Conservation (phyloP, 2,888 invertebrate species). For the Lycaena phlaeas region DNA sequence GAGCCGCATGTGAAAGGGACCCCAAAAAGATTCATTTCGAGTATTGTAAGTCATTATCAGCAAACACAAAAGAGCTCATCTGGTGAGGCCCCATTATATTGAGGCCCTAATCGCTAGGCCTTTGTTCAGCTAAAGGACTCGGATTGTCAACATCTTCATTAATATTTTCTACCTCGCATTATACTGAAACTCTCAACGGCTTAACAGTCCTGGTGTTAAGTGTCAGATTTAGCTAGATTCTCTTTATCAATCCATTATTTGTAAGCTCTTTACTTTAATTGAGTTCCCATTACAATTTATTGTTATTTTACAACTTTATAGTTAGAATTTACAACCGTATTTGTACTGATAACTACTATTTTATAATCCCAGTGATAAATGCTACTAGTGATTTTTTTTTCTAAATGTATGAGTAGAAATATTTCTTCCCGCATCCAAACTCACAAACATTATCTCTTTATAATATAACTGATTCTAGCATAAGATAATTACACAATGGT, state of each 20-base stretch:
- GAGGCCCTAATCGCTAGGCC: slow-evolving; percentile 31
- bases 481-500: no score
- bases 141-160: slow-evolving; percentile 57
- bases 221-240: slow-evolving; percentile 18
- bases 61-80: slow-evolving; percentile 49
- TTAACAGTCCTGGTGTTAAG: slow-evolving; percentile 23
- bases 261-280: slow-evolving; percentile 1
- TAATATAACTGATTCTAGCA: no score
- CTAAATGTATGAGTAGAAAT: no score
- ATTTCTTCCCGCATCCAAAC: no score
- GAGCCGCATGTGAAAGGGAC: slow-evolving; percentile 20
- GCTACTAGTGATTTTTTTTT: no score
- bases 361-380: no score
- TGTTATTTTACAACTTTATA: no score
- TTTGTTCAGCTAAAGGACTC: slow-evolving; percentile 48
- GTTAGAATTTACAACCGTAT: no score
- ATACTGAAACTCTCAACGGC: slow-evolving; percentile 23
- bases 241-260: slow-evolving; percentile 13
- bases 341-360: no score
- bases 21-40: slow-evolving; percentile 37
- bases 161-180: slow-evolving; percentile 37
- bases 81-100: slow-evolving; percentile 30
- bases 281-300: no score
- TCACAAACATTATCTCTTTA: no score
- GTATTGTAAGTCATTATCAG: slow-evolving; percentile 42